Percentiles rank a stretch among this genome's conserved stretches.
phyloP scores from a whole-genome alignment of 2,797 vertebrate species.

The Halcyon badia region DNA sequence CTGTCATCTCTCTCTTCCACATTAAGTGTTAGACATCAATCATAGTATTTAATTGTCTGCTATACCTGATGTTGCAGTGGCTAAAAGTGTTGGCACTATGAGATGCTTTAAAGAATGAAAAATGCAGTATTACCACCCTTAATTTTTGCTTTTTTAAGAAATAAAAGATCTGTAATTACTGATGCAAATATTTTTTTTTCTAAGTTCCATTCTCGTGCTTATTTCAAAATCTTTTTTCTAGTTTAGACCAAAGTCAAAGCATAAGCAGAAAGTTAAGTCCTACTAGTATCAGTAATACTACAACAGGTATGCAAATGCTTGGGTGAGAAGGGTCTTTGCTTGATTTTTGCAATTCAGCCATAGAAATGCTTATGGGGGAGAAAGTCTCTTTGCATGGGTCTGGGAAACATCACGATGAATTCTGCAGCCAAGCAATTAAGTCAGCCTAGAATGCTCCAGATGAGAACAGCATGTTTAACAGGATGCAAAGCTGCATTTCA shows the following conservation, averaged over 20 bases:
- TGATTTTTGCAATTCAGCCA: neutral
- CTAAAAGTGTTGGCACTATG: neutral
- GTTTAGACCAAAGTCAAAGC: neutral
- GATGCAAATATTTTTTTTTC: neutral
- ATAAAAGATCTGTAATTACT: neutral
- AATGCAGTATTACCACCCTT: neutral
- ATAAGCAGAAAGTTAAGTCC: neutral
- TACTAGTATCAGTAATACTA: neutral
- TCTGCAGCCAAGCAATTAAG: slow-evolving; percentile 33
- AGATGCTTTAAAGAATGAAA: neutral
- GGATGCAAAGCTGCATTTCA: slow-evolving; percentile 33
- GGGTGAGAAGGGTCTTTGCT: neutral
- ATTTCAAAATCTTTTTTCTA: neutral
- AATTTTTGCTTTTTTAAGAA: neutral
- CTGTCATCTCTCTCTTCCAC: neutral
- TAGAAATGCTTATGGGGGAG: neutral
- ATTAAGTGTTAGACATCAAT: neutral
- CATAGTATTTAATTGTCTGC: neutral
- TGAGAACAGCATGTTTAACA: neutral
- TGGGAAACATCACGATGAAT: slow-evolving; percentile 32
- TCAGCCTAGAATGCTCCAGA: slow-evolving; percentile 7
- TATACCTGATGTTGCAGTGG: neutral
- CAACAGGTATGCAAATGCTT: neutral
- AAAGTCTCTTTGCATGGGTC: neutral
- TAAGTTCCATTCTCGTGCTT: neutral